Percentiles rank a stretch among this genome's conserved stretches.
phyloP scores from a whole-genome alignment of 2,113 vertebrate genomes.

The Canis aureus region DNA sequence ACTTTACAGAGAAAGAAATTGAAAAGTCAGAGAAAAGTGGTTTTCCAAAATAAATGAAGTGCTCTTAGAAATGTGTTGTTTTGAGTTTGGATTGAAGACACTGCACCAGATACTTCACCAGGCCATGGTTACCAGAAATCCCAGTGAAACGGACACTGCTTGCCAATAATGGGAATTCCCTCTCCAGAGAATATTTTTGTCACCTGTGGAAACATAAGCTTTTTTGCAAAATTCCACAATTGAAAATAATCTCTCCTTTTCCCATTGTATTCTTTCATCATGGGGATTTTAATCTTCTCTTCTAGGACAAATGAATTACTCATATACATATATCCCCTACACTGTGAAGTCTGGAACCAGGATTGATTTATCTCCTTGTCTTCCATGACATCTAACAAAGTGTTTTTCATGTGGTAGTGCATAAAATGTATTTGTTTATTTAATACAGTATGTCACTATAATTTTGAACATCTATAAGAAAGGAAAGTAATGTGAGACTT shows the following conservation, averaged over 20 bases:
- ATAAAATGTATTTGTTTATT: not conserved
- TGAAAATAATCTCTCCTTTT: not conserved
- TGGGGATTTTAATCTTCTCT: not conserved
- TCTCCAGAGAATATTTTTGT: not conserved
- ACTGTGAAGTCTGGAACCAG: not conserved
- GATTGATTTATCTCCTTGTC: not conserved
- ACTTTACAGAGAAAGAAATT: constrained; percentile 29
- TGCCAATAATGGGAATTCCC: not conserved
- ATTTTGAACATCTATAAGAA: constrained; percentile 7
- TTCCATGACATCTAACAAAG: not conserved
- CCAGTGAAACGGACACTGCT: not conserved
- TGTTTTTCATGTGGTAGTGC: not conserved
- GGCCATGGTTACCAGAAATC: not conserved
- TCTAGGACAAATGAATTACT: not conserved
- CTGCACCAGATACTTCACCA: not conserved
- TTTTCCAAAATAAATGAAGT: constrained; percentile 33
- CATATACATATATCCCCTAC: not conserved
- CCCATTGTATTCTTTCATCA: not conserved
- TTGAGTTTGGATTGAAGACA: not conserved
- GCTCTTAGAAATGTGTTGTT: constrained; percentile 30
- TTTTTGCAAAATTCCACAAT: not conserved
- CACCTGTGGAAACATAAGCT: not conserved
- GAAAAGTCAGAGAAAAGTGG: constrained; percentile 37
- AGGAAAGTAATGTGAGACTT: not conserved
- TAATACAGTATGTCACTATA: not conserved